These are phyloP conservation scores for Lucilia sericata DNA, from an alignment of 1,140 invertebrate species.

Conservation along the genomic window DNA sequence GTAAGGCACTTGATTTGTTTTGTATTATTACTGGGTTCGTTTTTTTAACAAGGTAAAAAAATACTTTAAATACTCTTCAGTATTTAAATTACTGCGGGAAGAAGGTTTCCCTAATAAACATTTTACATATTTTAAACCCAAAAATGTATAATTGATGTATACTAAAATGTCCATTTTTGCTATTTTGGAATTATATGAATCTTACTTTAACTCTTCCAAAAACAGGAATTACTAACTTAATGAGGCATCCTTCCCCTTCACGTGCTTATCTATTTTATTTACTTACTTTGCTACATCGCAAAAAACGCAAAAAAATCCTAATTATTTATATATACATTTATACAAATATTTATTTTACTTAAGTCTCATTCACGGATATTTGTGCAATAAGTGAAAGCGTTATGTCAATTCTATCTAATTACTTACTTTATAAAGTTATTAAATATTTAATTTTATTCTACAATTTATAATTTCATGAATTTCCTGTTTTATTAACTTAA, in stretches of 20 bases:
- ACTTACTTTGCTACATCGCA: too few species aligned
- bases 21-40: conserved; percentile 20
- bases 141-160: too few species aligned
- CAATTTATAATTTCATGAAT: conserved; percentile 3
- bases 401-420: not conserved
- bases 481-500: conserved; percentile 21
- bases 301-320: not conserved
- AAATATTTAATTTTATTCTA: not conserved
- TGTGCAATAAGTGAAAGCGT: conserved; percentile 14
- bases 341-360: not conserved
- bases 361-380: not conserved
- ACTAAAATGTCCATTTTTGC: too few species aligned
- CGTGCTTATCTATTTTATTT: not conserved
- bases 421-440: not conserved
- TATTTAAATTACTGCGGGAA: not conserved
- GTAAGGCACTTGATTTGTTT: conserved; percentile 14
- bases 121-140: too few species aligned
- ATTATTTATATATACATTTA: not conserved
- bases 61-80: not conserved
- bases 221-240: too few species aligned
- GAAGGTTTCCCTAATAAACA: not conserved
- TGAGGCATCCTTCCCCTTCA: not conserved
- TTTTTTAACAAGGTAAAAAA: conserved; percentile 24
- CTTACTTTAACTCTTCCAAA: too few species aligned
- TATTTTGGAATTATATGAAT: too few species aligned